phyloP scores from a whole-genome alignment of 2,888 invertebrate genomes.

The Ernsta delagoae region DNA sequence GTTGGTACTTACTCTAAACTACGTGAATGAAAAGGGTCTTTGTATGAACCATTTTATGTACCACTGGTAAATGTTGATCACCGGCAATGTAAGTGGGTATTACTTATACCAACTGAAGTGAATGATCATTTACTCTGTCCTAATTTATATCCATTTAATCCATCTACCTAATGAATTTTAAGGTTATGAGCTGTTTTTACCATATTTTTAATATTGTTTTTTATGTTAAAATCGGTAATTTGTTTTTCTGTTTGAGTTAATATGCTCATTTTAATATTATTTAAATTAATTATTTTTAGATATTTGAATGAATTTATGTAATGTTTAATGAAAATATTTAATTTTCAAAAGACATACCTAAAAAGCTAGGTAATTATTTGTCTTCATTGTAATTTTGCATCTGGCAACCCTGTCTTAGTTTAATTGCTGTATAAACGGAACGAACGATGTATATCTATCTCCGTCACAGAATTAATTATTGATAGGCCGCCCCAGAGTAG shows the following conservation, averaged over 20 bases:
- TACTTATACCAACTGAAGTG: not conserved
- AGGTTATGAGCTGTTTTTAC: no score
- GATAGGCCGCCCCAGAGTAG: conserved; percentile 3
- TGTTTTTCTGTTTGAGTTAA: no score
- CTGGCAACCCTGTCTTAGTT: conserved; percentile 21
- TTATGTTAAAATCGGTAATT: no score
- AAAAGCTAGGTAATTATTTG: no score
- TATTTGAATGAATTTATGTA: no score
- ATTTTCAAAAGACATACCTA: no score
- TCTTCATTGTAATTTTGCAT: not conserved
- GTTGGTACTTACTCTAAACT: not conserved
- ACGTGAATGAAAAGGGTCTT: not conserved
- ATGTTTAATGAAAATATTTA: no score
- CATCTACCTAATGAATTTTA: no score
- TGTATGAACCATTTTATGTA: not conserved
- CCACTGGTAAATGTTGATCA: not conserved
- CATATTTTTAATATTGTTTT: no score
- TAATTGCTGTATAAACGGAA: not conserved
- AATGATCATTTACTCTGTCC: not conserved
- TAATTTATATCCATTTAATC: no score
- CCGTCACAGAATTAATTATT: conserved; percentile 34
- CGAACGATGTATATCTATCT: conserved; percentile 7
- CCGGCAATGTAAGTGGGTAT: not conserved
- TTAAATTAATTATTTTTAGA: no score
- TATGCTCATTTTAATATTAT: no score